A percentile compares a stretch with the other conserved stretches of the same genome.
Conservation (phyloP, 2,113 vertebrate genomes). For the Ctenomys sociabilis region DNA sequence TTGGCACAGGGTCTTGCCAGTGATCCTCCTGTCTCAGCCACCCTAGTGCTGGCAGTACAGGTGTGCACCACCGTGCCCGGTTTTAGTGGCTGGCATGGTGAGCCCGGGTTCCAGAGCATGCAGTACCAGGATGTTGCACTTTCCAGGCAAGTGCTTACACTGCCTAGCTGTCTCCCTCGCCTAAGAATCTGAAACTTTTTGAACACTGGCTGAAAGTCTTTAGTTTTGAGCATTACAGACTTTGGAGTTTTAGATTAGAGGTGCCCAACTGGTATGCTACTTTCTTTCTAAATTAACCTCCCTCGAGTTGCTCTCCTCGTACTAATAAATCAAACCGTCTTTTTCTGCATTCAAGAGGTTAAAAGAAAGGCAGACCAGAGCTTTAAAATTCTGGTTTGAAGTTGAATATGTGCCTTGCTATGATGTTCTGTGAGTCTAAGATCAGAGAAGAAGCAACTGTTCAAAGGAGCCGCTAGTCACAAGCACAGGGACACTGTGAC, state of each 20-base stretch:
- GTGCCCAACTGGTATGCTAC: not conserved
- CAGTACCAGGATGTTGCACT: too few species aligned
- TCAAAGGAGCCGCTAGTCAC: not conserved
- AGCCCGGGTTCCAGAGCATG: too few species aligned
- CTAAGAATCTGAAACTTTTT: not conserved
- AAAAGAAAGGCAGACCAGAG: constrained; percentile 14
- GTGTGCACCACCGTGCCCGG: too few species aligned
- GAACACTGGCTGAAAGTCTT: not conserved
- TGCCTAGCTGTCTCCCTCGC: too few species aligned
- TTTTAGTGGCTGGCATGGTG: too few species aligned
- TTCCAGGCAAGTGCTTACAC: too few species aligned
- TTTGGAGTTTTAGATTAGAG: not conserved
- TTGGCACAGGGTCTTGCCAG: too few species aligned
- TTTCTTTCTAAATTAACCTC: not conserved
- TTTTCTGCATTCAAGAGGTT: constrained; percentile 36
- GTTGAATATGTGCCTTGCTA: not conserved
- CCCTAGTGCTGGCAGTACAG: too few species aligned
- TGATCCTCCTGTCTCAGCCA: too few species aligned
- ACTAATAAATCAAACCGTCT: not conserved
- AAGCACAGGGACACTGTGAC: not conserved
- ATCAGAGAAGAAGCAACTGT: constrained; percentile 27
- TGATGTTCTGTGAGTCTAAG: constrained; percentile 10
- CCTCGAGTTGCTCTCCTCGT: not conserved
- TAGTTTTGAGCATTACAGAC: not conserved
- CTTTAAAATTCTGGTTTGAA: constrained; percentile 56